Evolutionary conservation across 2,888 invertebrate species (phyloP).

Genomic region (Ormia ochracea): DNA sequence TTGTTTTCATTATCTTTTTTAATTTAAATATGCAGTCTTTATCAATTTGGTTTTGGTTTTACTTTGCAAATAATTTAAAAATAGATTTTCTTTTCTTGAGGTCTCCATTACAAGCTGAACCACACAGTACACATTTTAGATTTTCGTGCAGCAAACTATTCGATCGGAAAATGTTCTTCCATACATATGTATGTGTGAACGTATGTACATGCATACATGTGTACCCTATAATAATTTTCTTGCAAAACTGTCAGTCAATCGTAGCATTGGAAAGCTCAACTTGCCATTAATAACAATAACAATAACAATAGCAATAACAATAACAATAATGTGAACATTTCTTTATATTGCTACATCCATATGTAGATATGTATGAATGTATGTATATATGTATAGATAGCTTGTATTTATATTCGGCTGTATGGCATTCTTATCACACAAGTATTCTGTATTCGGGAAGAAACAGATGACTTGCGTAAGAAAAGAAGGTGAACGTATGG

Average conservation of each 20-base stretch:
- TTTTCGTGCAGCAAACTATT: background rate
- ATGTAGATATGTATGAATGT: background rate
- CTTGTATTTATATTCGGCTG: no score
- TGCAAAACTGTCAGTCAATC: no score
- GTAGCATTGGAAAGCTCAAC: no score
- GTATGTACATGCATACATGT: background rate
- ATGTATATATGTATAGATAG: background rate
- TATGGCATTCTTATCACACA: no score
- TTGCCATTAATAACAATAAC: no score
- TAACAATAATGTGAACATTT: no score
- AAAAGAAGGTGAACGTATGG: no score
- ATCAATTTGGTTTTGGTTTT: background rate
- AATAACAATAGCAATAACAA: no score
- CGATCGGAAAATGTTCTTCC: background rate
- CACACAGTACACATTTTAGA: background rate
- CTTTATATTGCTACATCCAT: background rate
- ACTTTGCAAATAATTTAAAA: constrained; percentile 35
- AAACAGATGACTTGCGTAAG: no score
- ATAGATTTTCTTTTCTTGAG: constrained; percentile 20
- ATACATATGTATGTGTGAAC: background rate
- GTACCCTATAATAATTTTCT: background rate
- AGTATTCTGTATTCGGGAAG: no score
- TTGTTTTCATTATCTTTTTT: background rate
- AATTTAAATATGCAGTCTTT: background rate
- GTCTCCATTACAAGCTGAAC: constrained; percentile 3